Percentiles rank a stretch among this genome's conserved stretches.
phyloP scores from a whole-genome alignment of 2,888 invertebrate genomes.

The Pheosia tremula region DNA sequence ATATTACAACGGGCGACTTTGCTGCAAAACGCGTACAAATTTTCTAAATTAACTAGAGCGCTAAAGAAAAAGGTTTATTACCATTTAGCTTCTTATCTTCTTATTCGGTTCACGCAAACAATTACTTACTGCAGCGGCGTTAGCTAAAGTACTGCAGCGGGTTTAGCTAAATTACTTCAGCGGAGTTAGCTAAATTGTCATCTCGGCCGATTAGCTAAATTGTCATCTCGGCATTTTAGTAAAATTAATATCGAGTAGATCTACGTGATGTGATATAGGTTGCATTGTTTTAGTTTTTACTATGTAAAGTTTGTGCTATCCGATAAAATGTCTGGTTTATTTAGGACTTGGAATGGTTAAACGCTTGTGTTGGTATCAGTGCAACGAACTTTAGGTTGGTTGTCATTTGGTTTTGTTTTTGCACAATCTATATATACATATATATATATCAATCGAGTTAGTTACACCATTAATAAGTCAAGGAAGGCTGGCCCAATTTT shows the following conservation, averaged over 20 bases:
- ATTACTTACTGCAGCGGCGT: slow-evolving; percentile 37
- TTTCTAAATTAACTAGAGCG: too few relatives aligned
- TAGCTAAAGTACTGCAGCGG: slow-evolving; percentile 40
- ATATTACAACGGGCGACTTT: too few relatives aligned
- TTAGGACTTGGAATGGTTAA: too few relatives aligned
- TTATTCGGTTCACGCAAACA: slow-evolving; percentile 46
- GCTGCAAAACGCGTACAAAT: too few relatives aligned
- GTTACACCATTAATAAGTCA: too few relatives aligned
- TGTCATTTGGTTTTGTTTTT: too few relatives aligned
- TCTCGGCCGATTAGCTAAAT: slow-evolving; percentile 29
- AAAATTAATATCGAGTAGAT: slow-evolving; percentile 5
- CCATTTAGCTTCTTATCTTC: slow-evolving; percentile 34
- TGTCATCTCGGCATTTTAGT: not conserved
- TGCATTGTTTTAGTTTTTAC: slow-evolving; percentile 3
- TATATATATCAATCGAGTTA: too few relatives aligned
- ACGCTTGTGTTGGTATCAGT: too few relatives aligned
- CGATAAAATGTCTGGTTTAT: not conserved
- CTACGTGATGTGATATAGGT: not conserved
- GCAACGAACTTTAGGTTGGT: too few relatives aligned
- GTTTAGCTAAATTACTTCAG: slow-evolving; percentile 17
- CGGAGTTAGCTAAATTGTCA: slow-evolving; percentile 42
- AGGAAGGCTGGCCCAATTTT: too few relatives aligned
- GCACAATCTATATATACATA: too few relatives aligned
- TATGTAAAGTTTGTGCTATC: not conserved
- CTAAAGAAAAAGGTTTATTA: slow-evolving; percentile 20